Percentiles rank a stretch among this genome's conserved stretches.
Evolutionary conservation across 2,113 vertebrate species (phyloP).

Genomic region (Sprattus sprattus): DNA sequence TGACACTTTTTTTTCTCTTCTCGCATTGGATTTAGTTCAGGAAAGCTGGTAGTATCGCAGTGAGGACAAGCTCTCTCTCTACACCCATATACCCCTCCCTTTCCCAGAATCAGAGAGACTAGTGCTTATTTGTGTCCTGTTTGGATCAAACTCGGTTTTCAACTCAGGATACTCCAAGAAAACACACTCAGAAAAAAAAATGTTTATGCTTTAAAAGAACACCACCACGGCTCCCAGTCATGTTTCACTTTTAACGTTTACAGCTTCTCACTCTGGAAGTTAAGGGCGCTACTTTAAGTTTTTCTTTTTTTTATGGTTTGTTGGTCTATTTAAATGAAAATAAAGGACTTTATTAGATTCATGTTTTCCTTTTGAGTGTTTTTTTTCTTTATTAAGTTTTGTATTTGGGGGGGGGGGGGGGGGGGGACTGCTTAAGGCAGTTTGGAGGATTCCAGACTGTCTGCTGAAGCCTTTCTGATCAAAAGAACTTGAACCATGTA

Average conservation of each 20-base stretch:
- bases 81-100: background rate
- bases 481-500: no score
- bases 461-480: no score
- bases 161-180: constrained; percentile 13
- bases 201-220: constrained; percentile 13
- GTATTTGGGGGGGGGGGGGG: no score
- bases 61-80: background rate
- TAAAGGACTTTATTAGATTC: constrained; percentile 70
- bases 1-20: background rate
- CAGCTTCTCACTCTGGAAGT: constrained; percentile 58
- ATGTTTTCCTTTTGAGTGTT: background rate
- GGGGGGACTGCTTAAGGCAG: no score
- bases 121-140: constrained; percentile 18
- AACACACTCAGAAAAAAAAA: background rate
- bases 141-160: constrained; percentile 9
- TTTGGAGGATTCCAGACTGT: no score
- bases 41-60: background rate
- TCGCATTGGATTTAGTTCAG: background rate
- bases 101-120: background rate
- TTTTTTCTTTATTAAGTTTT: no score
- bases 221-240: background rate
- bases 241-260: constrained; percentile 56
- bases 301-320: constrained; percentile 63
- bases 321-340: constrained; percentile 71
- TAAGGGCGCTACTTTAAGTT: constrained; percentile 57